phyloP scores from a whole-genome alignment of 2,113 vertebrate genomes.

The Salvelinus sp. region DNA sequence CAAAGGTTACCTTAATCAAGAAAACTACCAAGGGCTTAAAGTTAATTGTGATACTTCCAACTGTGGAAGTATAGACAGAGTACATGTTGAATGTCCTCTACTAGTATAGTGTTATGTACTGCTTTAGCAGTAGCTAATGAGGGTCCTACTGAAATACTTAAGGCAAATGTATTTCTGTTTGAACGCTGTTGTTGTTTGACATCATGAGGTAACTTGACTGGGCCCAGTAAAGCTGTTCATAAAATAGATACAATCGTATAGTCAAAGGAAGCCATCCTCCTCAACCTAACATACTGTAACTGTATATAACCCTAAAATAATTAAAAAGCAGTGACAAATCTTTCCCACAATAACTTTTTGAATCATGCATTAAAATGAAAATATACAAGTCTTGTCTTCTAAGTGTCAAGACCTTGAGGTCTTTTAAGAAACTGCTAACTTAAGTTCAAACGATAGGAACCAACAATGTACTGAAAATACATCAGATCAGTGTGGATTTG shows the following conservation, averaged over 20 bases:
- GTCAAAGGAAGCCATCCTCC: neutral
- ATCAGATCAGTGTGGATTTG: neutral
- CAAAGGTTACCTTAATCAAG: neutral
- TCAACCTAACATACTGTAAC: neutral
- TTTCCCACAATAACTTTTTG: neutral
- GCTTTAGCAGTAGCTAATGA: neutral
- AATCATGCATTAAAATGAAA: neutral
- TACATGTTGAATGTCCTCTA: too few relatives aligned
- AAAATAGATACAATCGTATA: neutral
- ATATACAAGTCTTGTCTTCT: neutral
- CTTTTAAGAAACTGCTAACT: neutral
- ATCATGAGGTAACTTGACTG: neutral
- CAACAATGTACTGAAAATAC: neutral
- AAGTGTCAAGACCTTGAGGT: neutral
- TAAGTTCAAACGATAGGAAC: neutral
- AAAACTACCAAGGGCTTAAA: too few relatives aligned
- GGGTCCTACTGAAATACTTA: neutral
- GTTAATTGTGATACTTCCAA: too few relatives aligned
- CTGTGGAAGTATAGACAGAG: too few relatives aligned
- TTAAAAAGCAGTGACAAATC: neutral
- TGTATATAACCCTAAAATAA: too few relatives aligned
- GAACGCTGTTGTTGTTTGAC: neutral
- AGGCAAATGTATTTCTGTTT: neutral
- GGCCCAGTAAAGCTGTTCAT: neutral
- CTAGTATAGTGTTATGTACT: too few relatives aligned